Percentiles rank a stretch among this genome's conserved stretches.
Conservation (phyloP, 2,113 vertebrate genomes). For the Dermatemys mawii region DNA sequence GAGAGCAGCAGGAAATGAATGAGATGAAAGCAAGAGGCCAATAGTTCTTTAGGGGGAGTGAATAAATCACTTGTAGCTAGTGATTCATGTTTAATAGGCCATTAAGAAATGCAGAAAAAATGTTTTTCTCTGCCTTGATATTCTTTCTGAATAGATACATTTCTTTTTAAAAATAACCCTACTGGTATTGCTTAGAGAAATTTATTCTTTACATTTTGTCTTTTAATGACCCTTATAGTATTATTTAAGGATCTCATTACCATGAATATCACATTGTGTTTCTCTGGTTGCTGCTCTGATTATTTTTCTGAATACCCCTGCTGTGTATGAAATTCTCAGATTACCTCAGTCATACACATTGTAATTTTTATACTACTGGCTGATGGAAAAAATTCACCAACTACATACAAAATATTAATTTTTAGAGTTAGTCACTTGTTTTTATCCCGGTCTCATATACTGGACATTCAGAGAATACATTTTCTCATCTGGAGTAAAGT, state of each 20-base stretch:
- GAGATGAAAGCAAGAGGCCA: rapidly evolving
- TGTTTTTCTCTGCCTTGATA: background rate
- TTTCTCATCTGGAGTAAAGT: constrained; percentile 37
- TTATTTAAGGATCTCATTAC: constrained; percentile 37
- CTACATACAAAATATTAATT: background rate
- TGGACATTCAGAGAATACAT: constrained; percentile 22
- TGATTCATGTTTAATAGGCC: background rate
- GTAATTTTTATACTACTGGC: constrained; percentile 53
- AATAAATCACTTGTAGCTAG: background rate
- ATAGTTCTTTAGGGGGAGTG: background rate
- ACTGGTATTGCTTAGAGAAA: background rate
- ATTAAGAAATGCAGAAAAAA: background rate
- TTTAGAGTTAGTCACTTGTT: background rate
- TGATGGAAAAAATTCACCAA: constrained; percentile 30
- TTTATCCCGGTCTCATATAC: background rate
- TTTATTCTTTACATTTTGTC: constrained; percentile 7
- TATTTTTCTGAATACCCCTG: constrained; percentile 36
- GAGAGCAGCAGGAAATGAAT: background rate
- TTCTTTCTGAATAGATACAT: background rate
- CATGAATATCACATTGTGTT: constrained; percentile 28
- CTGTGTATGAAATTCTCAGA: background rate
- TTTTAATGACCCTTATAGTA: background rate
- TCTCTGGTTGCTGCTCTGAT: constrained; percentile 14
- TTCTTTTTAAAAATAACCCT: background rate
- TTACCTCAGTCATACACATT: constrained; percentile 27